Evolutionary conservation across 2,113 vertebrate species (phyloP).

Genomic region (Rhegmatorhina hoffmannsi): DNA sequence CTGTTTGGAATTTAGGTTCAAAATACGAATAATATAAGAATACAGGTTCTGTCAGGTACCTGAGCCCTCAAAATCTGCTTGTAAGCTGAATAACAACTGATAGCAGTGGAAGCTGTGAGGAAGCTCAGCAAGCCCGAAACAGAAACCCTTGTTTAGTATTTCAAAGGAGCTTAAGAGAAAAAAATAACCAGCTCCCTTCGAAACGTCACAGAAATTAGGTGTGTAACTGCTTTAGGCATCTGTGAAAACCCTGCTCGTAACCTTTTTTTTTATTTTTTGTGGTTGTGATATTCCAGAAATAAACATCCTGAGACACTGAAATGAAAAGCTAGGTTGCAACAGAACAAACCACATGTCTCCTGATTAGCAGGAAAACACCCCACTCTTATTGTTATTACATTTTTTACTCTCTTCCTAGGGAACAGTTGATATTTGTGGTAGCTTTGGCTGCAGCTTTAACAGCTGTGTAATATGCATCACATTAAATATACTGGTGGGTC

Average conservation of each 20-base stretch:
- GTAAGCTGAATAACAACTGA: accelerated
- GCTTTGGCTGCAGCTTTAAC: constrained; percentile 2
- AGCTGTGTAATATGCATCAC: constrained; percentile 38
- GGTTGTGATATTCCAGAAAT: not conserved
- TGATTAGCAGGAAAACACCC: not conserved
- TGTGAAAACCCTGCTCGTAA: not conserved
- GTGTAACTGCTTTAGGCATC: not conserved
- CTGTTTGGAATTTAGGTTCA: not conserved
- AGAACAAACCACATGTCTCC: not conserved
- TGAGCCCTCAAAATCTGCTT: not conserved
- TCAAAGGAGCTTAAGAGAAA: not conserved
- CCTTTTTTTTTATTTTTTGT: not conserved
- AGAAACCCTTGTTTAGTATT: not conserved
- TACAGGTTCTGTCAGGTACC: not conserved
- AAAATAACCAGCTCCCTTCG: not conserved
- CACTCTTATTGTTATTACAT: not conserved
- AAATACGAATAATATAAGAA: not conserved
- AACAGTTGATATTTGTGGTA: constrained; percentile 66
- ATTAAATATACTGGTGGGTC: constrained; percentile 62
- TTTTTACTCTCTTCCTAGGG: not conserved
- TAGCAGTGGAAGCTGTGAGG: not conserved
- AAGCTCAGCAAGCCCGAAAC: not conserved
- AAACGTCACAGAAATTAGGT: not conserved
- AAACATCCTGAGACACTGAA: not conserved
- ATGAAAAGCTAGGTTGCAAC: not conserved